Evolutionary conservation across 2,797 vertebrate species (phyloP).

Genomic region (Argentina silus): DNA sequence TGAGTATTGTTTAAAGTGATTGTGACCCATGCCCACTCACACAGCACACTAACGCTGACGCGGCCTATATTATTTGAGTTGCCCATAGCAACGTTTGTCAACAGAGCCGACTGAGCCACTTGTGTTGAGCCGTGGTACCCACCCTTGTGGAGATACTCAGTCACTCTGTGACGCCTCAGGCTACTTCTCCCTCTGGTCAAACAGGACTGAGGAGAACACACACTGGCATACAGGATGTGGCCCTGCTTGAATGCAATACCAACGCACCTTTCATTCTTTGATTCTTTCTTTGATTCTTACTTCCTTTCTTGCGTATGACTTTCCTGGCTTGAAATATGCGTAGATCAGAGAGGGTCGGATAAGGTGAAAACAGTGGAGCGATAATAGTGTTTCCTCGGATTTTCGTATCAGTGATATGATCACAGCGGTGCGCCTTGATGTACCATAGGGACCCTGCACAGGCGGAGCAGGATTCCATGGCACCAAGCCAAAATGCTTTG

Average conservation of each 20-base stretch:
- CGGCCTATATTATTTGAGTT: constrained; percentile 21
- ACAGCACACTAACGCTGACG: background rate
- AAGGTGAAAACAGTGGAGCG: too few species aligned
- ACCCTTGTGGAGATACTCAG: background rate
- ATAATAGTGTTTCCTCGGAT: too few species aligned
- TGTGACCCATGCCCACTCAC: background rate
- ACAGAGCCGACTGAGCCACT: background rate
- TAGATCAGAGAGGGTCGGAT: too few species aligned
- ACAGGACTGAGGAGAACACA: background rate
- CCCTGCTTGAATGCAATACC: background rate
- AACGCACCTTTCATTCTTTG: background rate
- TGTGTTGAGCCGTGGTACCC: background rate
- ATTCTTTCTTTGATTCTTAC: background rate
- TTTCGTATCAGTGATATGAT: too few species aligned
- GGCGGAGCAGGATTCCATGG: too few species aligned
- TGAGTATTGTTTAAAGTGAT: background rate
- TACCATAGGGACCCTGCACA: too few species aligned
- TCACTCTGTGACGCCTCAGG: background rate
- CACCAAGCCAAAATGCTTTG: too few species aligned
- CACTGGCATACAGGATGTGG: background rate
- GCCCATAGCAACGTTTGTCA: constrained; percentile 41
- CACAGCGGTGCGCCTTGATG: too few species aligned
- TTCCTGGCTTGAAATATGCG: background rate
- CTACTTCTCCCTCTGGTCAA: background rate
- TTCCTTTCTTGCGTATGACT: background rate